These are phyloP conservation scores for Calameuta filiformis DNA, from an alignment of 2,888 invertebrate genomes.

Conservation along the genomic window DNA sequence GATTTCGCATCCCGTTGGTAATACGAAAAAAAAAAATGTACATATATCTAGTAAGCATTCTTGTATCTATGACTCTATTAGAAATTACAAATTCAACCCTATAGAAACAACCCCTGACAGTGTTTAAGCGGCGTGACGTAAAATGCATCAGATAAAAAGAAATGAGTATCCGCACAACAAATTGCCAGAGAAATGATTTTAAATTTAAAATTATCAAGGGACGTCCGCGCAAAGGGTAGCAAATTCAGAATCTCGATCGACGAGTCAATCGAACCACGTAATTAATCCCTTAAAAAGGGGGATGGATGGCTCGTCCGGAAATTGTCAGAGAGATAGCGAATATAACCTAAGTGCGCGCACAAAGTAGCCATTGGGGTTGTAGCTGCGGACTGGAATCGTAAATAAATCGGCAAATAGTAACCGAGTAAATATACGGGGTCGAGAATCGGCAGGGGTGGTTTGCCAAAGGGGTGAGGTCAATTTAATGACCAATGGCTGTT, in stretches of 20 bases:
- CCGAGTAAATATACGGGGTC: constrained; percentile 39
- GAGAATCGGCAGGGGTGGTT: not conserved
- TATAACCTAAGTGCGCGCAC: not conserved
- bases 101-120: not conserved
- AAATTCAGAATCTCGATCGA: not conserved
- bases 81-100: not conserved
- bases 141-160: not conserved
- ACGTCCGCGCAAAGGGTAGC: not conserved
- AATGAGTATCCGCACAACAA: not conserved
- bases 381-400: constrained; percentile 24
- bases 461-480: constrained; percentile 34
- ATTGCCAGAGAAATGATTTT: not conserved
- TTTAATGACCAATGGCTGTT: constrained; percentile 41
- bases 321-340: not conserved
- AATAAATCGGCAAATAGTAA: constrained; percentile 41
- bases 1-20: not conserved
- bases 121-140: not conserved
- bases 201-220: not conserved
- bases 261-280: not conserved
- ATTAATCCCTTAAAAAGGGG: not conserved
- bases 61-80: not conserved
- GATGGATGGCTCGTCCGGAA: not conserved
- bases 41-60: not conserved
- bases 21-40: not conserved
- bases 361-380: not conserved